A percentile compares a stretch with the other conserved stretches of the same genome.
Conservation (phyloP, 2,113 vertebrate species). For the Pseudorhombus dupliciocellatus region DNA sequence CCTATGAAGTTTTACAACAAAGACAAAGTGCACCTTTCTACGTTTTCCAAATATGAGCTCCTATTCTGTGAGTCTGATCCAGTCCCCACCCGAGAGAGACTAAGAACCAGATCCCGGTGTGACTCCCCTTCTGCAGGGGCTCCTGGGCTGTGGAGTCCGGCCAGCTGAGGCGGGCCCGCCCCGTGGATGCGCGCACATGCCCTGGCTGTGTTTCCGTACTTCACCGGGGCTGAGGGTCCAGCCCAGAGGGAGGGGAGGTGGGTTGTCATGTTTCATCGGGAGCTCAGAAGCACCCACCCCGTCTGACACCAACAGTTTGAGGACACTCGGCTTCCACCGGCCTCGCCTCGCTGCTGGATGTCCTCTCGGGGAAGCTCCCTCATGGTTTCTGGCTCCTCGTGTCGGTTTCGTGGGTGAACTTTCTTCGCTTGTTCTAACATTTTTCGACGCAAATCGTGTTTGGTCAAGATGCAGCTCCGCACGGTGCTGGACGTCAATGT, state of each 20-base stretch:
- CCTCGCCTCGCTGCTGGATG: neutral
- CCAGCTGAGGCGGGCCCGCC: conserved; percentile 51
- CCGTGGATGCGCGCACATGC: conserved; percentile 5
- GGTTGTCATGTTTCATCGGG: conserved; percentile 57
- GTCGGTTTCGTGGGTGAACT: conserved; percentile 52
- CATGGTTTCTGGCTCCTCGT: neutral
- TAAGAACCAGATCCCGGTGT: neutral
- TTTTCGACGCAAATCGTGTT: conserved; percentile 14
- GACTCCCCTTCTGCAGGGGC: neutral
- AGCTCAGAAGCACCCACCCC: conserved; percentile 39
- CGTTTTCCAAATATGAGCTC: no score
- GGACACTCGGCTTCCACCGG: neutral
- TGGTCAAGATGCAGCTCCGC: conserved; percentile 84
- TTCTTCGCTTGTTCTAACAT: conserved; percentile 1
- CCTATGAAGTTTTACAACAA: neutral
- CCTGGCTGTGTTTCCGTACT: conserved; percentile 6
- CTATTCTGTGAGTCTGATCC: neutral
- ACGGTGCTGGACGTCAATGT: conserved; percentile 88
- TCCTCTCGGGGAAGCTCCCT: neutral
- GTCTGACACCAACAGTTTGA: conserved; percentile 28
- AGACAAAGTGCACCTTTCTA: no score
- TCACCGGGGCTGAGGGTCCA: conserved; percentile 10
- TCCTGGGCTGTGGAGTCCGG: conserved; percentile 11
- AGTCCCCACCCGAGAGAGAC: neutral
- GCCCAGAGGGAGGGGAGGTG: conserved; percentile 54